Conservation (phyloP, 2,797 vertebrate genomes). For the Sebastes minor region DNA sequence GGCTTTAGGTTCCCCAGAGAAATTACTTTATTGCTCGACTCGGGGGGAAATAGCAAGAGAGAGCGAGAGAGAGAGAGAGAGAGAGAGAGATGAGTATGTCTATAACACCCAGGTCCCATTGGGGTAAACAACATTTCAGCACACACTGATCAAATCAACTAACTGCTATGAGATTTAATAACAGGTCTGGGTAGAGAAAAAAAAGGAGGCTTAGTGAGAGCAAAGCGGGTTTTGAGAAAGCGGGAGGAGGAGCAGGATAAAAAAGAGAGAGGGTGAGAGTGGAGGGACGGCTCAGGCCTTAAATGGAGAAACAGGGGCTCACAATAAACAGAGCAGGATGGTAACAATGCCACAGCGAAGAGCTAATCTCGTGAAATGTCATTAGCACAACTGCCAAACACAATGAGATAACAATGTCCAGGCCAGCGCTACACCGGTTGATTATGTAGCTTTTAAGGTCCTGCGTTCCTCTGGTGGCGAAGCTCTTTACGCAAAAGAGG, state of each 20-base stretch:
- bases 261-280: neutral
- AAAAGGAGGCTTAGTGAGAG: constrained; percentile 4
- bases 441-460: constrained; percentile 65
- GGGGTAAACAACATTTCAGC: constrained; percentile 64
- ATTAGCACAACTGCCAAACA: constrained; percentile 65
- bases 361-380: constrained; percentile 69
- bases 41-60: constrained; percentile 14
- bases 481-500: constrained; percentile 25
- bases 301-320: constrained; percentile 8
- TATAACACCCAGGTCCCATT: constrained; percentile 49
- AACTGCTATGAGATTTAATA: constrained; percentile 66
- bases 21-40: constrained; percentile 51
- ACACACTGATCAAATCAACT: constrained; percentile 73
- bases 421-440: constrained; percentile 21
- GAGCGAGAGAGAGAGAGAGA: neutral
- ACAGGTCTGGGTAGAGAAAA: constrained; percentile 29
- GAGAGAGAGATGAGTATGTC: constrained; percentile 36
- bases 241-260: neutral
- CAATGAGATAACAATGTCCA: constrained; percentile 40
- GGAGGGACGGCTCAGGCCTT: constrained; percentile 1
- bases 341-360: constrained; percentile 58
- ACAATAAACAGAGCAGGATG: constrained; percentile 29
- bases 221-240: neutral
- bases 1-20: constrained; percentile 46
- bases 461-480: constrained; percentile 34